These are phyloP conservation scores for Sitta carolinensis DNA, from an alignment of 2,797 vertebrate species.

Conservation along the genomic window DNA sequence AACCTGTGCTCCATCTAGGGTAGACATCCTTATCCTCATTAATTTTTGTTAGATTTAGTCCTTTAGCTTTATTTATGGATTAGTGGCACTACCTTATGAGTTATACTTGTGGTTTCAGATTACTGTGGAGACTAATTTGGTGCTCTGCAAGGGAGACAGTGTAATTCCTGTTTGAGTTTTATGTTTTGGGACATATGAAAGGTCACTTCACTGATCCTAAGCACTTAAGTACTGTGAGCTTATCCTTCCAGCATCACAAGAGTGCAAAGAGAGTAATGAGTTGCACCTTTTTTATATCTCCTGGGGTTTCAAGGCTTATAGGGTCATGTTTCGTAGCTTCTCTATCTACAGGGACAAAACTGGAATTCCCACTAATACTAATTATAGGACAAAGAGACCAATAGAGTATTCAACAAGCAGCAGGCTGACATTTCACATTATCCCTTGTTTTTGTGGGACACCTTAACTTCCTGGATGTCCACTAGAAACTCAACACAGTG, in stretches of 20 bases:
- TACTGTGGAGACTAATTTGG: conserved; percentile 24
- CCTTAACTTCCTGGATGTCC: not conserved
- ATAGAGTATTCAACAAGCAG: not conserved
- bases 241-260: not conserved
- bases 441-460: not conserved
- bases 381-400: not conserved
- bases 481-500: not conserved
- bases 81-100: not conserved
- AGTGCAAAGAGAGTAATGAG: not conserved
- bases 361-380: not conserved
- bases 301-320: not conserved
- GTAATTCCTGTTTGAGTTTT: not conserved
- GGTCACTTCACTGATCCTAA: not conserved
- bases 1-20: not conserved
- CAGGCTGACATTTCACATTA: not conserved
- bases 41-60: not conserved
- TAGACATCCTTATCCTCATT: not conserved
- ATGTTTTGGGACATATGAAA: not conserved
- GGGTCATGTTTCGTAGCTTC: not conserved
- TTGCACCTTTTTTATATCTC: not conserved
- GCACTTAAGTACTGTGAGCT: not conserved
- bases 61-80: not conserved
- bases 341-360: not conserved
- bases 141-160: not conserved
- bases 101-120: not conserved